Evolutionary conservation across 2,113 vertebrate species (phyloP).

Genomic region (Zeus faber): DNA sequence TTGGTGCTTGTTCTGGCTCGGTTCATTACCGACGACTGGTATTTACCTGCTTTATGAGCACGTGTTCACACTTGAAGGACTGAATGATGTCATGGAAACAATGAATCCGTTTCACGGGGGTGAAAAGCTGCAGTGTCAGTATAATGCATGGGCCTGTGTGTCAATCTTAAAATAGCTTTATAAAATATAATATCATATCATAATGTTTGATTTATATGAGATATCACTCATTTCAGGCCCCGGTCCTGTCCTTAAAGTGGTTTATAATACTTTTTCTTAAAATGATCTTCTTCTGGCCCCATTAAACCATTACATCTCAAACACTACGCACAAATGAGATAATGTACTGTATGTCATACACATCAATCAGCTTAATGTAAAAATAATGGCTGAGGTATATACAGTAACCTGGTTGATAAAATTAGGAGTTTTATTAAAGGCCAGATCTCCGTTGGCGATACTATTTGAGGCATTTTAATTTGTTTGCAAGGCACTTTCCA

Average conservation of each 20-base stretch:
- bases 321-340: too few relatives aligned
- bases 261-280: too few relatives aligned
- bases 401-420: neutral
- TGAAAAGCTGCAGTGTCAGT: slow-evolving; percentile 24
- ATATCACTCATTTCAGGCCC: too few relatives aligned
- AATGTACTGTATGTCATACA: too few relatives aligned
- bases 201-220: too few relatives aligned
- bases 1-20: neutral
- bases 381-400: slow-evolving; percentile 7
- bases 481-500: slow-evolving; percentile 15
- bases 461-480: neutral
- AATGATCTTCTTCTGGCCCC: too few relatives aligned
- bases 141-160: slow-evolving; percentile 11
- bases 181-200: neutral
- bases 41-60: slow-evolving; percentile 49
- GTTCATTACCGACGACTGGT: slow-evolving; percentile 12
- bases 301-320: too few relatives aligned
- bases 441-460: neutral
- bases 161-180: neutral
- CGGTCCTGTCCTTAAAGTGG: too few relatives aligned
- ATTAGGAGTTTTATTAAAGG: neutral
- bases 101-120: slow-evolving; percentile 47
- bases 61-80: slow-evolving; percentile 41
- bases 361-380: slow-evolving; percentile 2
- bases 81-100: slow-evolving; percentile 64